A percentile compares a stretch with the other conserved stretches of the same genome.
phyloP scores from a whole-genome alignment of 2,113 vertebrate species.

The Archilochus colubris region DNA sequence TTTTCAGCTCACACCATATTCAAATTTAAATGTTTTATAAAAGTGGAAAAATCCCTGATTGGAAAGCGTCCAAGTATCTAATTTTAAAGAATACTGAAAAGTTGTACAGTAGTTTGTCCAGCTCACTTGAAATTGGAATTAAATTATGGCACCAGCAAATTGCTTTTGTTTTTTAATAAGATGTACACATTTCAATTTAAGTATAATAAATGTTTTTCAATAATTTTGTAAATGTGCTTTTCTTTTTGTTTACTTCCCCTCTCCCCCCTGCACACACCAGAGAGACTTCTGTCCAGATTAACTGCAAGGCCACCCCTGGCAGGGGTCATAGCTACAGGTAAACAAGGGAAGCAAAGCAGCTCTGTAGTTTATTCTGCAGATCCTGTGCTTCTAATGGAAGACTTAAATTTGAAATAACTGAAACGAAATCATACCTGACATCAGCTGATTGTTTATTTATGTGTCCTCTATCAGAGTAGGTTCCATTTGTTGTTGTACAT shows the following conservation, averaged over 20 bases:
- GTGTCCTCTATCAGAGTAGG: background rate
- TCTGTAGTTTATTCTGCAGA: too few relatives aligned
- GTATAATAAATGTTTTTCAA: slow-evolving; percentile 83
- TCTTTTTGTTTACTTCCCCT: background rate
- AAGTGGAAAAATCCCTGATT: slow-evolving; percentile 62
- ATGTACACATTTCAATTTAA: slow-evolving; percentile 81
- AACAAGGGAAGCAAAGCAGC: background rate
- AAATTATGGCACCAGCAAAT: slow-evolving; percentile 81
- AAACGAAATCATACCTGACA: background rate
- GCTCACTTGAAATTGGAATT: slow-evolving; percentile 72
- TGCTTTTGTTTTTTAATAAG: slow-evolving; percentile 79
- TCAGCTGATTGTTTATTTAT: slow-evolving; percentile 55
- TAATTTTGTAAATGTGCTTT: slow-evolving; percentile 76
- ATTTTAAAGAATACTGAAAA: slow-evolving; percentile 64
- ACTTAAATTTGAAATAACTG: background rate
- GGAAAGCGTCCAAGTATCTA: slow-evolving; percentile 50
- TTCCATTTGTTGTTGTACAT: slow-evolving; percentile 38
- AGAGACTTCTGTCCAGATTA: background rate
- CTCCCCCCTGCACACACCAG: too few relatives aligned
- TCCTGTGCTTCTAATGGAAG: background rate
- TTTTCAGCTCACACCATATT: slow-evolving; percentile 63
- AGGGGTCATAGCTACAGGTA: fast-evolving
- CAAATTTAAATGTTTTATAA: slow-evolving; percentile 64
- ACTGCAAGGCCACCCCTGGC: background rate
- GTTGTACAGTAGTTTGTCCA: slow-evolving; percentile 68